These are phyloP conservation scores for Terebella lapidaria DNA, from an alignment of 2,888 invertebrate genomes.

Conservation along the genomic window DNA sequence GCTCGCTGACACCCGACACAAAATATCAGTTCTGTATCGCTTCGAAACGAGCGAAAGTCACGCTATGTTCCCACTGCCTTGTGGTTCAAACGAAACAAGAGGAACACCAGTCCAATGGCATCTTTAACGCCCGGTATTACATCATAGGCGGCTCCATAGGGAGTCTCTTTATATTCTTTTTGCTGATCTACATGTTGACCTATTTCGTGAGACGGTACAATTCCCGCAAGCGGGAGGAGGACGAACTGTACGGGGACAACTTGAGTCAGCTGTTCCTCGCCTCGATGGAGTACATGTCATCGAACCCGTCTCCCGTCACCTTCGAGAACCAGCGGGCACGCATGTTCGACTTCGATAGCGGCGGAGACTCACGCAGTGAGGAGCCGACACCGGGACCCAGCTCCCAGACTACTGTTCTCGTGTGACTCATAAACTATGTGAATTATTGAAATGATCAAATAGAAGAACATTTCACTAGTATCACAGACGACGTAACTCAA, in stretches of 20 bases:
- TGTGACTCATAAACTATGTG: too few relatives aligned
- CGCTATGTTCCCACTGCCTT: conserved; percentile 21
- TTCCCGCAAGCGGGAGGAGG: conserved; percentile 11
- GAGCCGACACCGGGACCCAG: not conserved
- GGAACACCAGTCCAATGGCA: conserved; percentile 2
- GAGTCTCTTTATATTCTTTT: not conserved
- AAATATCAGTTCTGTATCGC: conserved; percentile 26
- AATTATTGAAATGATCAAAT: too few relatives aligned
- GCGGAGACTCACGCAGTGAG: conserved; percentile 14
- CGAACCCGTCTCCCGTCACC: conserved; percentile 22
- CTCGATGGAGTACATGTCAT: conserved; percentile 21
- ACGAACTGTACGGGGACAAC: conserved; percentile 23
- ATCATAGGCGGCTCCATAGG: conserved; percentile 16
- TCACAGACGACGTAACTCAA: too few relatives aligned
- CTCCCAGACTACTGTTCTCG: not conserved
- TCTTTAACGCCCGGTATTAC: conserved; percentile 11
- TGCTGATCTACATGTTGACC: conserved; percentile 4
- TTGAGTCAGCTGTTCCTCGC: conserved; percentile 24
- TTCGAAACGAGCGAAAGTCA: conserved; percentile 10
- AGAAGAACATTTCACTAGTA: too few relatives aligned
- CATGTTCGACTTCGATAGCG: conserved; percentile 23
- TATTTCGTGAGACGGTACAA: conserved; percentile 16
- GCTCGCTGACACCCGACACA: conserved; percentile 17
- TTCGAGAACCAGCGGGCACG: conserved; percentile 22
- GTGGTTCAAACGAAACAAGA: conserved; percentile 15